phyloP scores from a whole-genome alignment of 2,113 vertebrate genomes.

The Psephotus haematonotus region DNA sequence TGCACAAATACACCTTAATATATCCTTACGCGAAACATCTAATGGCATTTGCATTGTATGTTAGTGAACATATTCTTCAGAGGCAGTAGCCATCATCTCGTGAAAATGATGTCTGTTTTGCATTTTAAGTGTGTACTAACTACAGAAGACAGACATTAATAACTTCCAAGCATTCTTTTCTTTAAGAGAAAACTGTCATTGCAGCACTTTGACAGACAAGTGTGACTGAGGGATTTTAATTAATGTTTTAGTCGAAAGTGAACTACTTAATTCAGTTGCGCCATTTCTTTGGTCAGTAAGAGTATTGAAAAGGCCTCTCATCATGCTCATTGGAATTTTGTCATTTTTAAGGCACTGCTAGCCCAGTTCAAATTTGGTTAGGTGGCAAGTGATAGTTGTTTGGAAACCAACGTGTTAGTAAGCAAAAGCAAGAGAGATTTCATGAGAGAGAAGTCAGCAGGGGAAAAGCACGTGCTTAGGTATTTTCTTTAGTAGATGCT shows the following conservation, averaged over 20 bases:
- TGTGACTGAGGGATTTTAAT: background rate
- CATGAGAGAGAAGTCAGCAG: background rate
- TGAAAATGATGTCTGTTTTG: background rate
- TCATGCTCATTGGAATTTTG: conserved; percentile 17
- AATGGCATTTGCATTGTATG: background rate
- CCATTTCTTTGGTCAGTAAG: conserved; percentile 57
- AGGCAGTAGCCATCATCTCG: background rate
- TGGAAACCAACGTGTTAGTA: background rate
- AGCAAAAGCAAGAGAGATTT: background rate
- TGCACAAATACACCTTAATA: background rate
- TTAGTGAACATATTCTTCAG: background rate
- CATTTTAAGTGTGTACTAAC: background rate
- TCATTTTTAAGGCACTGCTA: background rate
- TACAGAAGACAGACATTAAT: background rate
- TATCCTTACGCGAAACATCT: background rate
- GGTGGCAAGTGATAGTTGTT: background rate
- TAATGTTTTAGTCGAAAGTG: conserved; percentile 42
- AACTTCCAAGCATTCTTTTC: background rate
- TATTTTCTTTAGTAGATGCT: background rate
- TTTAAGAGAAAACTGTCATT: background rate
- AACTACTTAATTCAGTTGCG: conserved; percentile 20
- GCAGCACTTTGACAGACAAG: background rate
- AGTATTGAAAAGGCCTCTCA: background rate
- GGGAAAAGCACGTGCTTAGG: background rate
- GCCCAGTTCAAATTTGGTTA: background rate